Conservation (phyloP, 1,140 invertebrate species). For the Lepidostoma basale region DNA sequence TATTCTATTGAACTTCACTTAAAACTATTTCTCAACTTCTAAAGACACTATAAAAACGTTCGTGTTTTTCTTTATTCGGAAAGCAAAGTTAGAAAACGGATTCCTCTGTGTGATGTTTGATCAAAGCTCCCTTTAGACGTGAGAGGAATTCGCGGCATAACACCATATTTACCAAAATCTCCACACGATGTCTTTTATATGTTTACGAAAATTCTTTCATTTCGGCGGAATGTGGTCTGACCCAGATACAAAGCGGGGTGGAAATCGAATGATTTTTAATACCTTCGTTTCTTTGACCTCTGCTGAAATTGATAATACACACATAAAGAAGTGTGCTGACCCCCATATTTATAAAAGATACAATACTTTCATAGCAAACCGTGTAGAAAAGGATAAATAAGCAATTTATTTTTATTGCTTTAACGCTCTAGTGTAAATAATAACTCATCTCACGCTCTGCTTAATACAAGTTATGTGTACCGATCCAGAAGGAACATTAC, state of each 20-base stretch:
- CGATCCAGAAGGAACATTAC: too few species aligned
- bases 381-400: too few species aligned
- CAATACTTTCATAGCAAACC: too few species aligned
- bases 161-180: slow-evolving; percentile 4
- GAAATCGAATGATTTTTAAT: too few species aligned
- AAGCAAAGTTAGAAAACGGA: neutral
- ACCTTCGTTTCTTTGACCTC: too few species aligned
- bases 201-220: slow-evolving; percentile 5
- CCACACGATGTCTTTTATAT: slow-evolving; percentile 7
- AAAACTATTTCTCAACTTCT: neutral
- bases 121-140: neutral
- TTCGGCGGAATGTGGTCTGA: neutral
- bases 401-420: too few species aligned
- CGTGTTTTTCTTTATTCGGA: neutral
- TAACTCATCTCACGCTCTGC: too few species aligned
- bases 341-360: too few species aligned
- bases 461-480: too few species aligned
- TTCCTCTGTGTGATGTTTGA: slow-evolving; percentile 3
- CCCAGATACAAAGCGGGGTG: neutral
- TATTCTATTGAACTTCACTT: neutral
- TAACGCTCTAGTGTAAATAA: too few species aligned
- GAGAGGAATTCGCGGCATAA: neutral
- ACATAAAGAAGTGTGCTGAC: too few species aligned
- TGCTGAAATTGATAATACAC: too few species aligned
- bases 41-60: neutral